phyloP scores from a whole-genome alignment of 2,113 vertebrate species.

The Hippoglossus stenolepis region DNA sequence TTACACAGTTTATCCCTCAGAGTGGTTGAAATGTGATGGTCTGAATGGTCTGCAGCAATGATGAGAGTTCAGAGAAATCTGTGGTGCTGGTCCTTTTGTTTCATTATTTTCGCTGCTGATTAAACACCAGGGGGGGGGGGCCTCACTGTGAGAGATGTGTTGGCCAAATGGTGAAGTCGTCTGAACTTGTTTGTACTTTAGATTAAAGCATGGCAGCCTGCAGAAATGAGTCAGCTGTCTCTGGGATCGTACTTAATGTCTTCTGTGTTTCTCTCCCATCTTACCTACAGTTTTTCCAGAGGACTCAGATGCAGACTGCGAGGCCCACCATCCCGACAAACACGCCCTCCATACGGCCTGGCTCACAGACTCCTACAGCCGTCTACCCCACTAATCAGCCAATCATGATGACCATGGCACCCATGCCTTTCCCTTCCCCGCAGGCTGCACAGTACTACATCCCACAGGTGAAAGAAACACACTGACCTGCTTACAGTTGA shows the following conservation, averaged over 20 bases:
- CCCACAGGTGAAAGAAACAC: conserved; percentile 85
- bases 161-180: conserved; percentile 4
- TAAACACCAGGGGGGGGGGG: conserved; percentile 4
- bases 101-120: conserved; percentile 9
- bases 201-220: neutral
- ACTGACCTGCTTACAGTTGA: neutral
- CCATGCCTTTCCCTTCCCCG: conserved; percentile 94
- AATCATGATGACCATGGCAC: conserved; percentile 96
- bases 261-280: conserved; percentile 28
- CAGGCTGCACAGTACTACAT: conserved; percentile 98
- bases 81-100: neutral
- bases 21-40: conserved; percentile 9
- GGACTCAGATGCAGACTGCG: conserved; percentile 94
- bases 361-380: conserved; percentile 89
- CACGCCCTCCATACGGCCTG: conserved; percentile 91
- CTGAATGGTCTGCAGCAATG: neutral
- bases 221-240: conserved; percentile 15
- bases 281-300: conserved; percentile 92
- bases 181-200: conserved; percentile 7
- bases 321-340: conserved; percentile 92
- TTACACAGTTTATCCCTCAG: neutral
- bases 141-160: conserved; percentile 31
- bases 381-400: conserved; percentile 95
- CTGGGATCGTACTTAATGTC: conserved; percentile 4
- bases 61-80: neutral